Conservation (phyloP, 1,140 invertebrate species). For the Drosophila nikananu region DNA sequence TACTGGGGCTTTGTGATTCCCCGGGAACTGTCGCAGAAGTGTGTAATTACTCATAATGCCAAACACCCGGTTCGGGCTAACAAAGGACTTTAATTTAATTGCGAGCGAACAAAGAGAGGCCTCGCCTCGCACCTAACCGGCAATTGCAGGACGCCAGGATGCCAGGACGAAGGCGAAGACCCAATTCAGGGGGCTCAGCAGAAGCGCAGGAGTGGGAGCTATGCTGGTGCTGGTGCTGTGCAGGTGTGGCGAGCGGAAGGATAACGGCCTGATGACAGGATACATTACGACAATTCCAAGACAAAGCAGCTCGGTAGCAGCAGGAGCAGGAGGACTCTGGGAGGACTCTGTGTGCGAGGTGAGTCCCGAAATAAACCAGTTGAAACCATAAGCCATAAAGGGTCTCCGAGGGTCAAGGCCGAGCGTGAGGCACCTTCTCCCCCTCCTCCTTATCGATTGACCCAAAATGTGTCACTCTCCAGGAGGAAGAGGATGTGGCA, state of each 20-base stretch:
- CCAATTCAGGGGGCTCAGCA: slow-evolving; percentile 23
- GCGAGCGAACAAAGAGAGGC: slow-evolving; percentile 53
- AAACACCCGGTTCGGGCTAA: slow-evolving; percentile 43
- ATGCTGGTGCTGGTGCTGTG: background rate
- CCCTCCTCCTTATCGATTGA: slow-evolving; percentile 32
- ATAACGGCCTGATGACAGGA: slow-evolving; percentile 57
- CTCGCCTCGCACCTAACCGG: background rate
- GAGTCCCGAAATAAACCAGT: slow-evolving; percentile 6
- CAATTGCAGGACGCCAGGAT: slow-evolving; percentile 6
- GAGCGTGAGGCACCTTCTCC: background rate
- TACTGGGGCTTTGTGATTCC: slow-evolving; percentile 27
- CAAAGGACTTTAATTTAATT: slow-evolving; percentile 61
- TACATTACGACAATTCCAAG: slow-evolving; percentile 53
- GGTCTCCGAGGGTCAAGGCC: slow-evolving; percentile 12
- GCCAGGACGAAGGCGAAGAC: background rate
- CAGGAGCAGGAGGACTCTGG: too few relatives aligned
- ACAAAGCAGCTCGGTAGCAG: slow-evolving; percentile 13
- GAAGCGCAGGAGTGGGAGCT: background rate
- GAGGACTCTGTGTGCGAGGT: background rate
- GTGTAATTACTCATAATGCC: slow-evolving; percentile 55
- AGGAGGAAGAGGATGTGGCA: background rate
- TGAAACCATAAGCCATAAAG: slow-evolving; percentile 8
- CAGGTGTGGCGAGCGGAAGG: slow-evolving; percentile 18
- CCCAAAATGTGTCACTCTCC: slow-evolving; percentile 36
- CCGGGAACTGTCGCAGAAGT: slow-evolving; percentile 46